Conservation (phyloP, 2,797 vertebrate genomes). For the Onychomys arenicola region DNA sequence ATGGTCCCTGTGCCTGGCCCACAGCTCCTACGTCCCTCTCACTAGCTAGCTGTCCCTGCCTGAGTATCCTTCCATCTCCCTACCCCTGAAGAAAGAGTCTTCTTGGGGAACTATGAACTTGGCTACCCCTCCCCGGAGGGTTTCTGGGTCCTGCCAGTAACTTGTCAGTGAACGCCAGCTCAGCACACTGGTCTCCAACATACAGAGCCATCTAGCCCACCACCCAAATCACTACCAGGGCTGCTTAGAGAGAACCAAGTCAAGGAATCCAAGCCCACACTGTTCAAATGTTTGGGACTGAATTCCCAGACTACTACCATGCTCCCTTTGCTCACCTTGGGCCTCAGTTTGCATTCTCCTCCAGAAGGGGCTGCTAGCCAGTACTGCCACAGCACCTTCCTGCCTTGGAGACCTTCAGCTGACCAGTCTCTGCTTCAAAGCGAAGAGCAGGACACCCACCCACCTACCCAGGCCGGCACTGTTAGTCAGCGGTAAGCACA, state of each 20-base stretch:
- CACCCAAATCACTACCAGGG: not conserved
- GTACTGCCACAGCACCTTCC: not conserved
- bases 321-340: not conserved
- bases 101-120: not conserved
- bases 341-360: not conserved
- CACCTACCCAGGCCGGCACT: not conserved
- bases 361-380: not conserved
- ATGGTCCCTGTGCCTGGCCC: accelerated
- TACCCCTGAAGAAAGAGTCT: not conserved
- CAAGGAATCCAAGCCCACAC: not conserved
- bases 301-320: not conserved
- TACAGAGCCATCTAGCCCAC: not conserved
- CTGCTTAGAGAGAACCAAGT: not conserved
- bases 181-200: not conserved
- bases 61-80: not conserved
- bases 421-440: not conserved
- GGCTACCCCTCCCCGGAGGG: not conserved
- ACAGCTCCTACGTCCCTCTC: not conserved
- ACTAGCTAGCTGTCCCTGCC: not conserved
- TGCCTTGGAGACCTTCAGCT: not conserved
- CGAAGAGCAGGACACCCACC: not conserved
- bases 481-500: not conserved
- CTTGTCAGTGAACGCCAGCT: not conserved
- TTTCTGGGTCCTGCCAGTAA: not conserved
- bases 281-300: not conserved